Evolutionary conservation across 2,888 invertebrate genomes (phyloP).

Genomic region (Chaetoderma sp.): DNA sequence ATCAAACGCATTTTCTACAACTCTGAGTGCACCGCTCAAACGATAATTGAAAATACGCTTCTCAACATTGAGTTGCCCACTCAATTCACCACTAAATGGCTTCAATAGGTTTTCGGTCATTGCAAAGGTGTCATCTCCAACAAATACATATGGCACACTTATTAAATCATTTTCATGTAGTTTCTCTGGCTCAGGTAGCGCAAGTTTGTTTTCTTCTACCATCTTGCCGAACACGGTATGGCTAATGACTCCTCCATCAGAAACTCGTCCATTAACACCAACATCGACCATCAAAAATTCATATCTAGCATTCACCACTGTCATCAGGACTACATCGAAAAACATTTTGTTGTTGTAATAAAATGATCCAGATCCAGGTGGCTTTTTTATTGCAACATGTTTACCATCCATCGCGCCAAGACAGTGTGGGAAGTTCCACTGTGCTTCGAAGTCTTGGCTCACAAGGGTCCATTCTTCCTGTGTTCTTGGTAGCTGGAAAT

Average conservation of each 20-base stretch:
- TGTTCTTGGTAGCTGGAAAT: background rate
- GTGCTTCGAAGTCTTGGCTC: constrained; percentile 1
- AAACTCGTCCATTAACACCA: constrained; percentile 9
- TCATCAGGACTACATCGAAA: constrained; percentile 21
- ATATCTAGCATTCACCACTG: constrained; percentile 21
- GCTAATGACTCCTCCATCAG: constrained; percentile 2
- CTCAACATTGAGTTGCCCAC: background rate
- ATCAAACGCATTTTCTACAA: constrained; percentile 22
- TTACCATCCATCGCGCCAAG: constrained; percentile 22
- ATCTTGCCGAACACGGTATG: constrained; percentile 4
- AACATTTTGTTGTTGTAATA: constrained; percentile 20
- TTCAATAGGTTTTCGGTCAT: constrained; percentile 11
- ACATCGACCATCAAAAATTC: constrained; percentile 23
- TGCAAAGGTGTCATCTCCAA: constrained; percentile 15
- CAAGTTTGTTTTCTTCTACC: background rate
- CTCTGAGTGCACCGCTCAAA: constrained; percentile 10
- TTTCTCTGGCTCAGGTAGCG: constrained; percentile 7
- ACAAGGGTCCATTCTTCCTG: constrained; percentile 4
- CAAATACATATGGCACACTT: constrained; percentile 9
- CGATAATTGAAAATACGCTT: constrained; percentile 19
- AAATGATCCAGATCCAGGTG: constrained; percentile 10
- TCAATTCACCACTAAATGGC: background rate
- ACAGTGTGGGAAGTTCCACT: constrained; percentile 23
- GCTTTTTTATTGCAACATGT: constrained; percentile 13
- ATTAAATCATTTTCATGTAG: constrained; percentile 6